A percentile compares a stretch with the other conserved stretches of the same genome.
phyloP scores from a whole-genome alignment of 2,113 vertebrate species.

The Gobio gobio region DNA sequence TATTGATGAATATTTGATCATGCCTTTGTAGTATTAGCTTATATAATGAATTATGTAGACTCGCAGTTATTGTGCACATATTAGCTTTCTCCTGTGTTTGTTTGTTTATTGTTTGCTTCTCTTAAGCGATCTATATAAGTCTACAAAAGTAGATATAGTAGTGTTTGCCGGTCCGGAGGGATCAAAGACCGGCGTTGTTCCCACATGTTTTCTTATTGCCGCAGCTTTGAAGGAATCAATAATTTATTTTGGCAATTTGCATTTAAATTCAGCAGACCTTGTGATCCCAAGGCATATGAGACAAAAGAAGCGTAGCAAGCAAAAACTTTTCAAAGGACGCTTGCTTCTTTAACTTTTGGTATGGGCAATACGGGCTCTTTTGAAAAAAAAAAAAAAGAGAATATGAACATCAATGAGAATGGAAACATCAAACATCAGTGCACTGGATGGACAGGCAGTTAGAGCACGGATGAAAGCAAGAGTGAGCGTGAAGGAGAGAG shows the following conservation, averaged over 20 bases:
- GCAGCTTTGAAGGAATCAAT: slow-evolving; percentile 40
- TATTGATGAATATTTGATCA: neutral
- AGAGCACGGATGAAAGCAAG: neutral
- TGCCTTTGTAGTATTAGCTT: neutral
- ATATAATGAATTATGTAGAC: neutral
- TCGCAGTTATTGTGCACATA: neutral
- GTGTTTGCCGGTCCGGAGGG: neutral
- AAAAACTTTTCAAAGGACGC: slow-evolving; percentile 37
- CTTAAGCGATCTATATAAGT: neutral
- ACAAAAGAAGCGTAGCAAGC: slow-evolving; percentile 24
- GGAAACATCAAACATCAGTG: slow-evolving; percentile 8
- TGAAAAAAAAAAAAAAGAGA: slow-evolving; percentile 5
- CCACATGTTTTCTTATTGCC: slow-evolving; percentile 30
- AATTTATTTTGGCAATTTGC: slow-evolving; percentile 45
- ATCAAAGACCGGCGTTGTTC: neutral
- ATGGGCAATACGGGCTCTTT: neutral
- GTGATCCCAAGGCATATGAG: slow-evolving; percentile 18
- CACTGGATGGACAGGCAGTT: neutral
- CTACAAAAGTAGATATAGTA: neutral
- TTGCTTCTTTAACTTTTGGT: slow-evolving; percentile 25
- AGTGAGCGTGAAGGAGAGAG: neutral
- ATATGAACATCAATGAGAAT: slow-evolving; percentile 41
- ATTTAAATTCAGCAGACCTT: slow-evolving; percentile 41
- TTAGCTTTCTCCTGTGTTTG: neutral
- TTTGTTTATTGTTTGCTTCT: neutral